These are phyloP conservation scores for Pseudonaja textilis DNA, from an alignment of 2,113 vertebrate genomes.

Conservation along the genomic window DNA sequence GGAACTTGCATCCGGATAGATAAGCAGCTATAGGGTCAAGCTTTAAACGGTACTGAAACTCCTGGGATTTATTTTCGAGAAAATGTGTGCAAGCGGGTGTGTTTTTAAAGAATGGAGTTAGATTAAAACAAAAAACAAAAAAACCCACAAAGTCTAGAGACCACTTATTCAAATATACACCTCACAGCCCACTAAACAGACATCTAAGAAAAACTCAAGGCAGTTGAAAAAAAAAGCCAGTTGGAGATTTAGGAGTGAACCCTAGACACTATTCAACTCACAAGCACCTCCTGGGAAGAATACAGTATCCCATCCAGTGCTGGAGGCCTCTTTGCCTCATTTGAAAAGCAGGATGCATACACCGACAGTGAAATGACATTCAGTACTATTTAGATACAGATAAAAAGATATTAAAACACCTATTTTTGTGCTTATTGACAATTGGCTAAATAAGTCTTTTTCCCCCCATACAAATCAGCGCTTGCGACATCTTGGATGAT, in stretches of 20 bases:
- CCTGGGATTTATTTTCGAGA: not conserved
- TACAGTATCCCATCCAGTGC: not conserved
- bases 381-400: not conserved
- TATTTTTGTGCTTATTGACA: not conserved
- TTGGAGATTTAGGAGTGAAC: not conserved
- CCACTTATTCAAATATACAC: not conserved
- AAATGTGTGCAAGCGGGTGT: not conserved
- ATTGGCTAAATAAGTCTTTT: not conserved
- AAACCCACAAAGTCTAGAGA: not conserved
- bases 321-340: not conserved
- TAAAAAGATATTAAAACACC: not conserved
- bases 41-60: not conserved
- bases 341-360: not conserved
- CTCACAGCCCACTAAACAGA: not conserved
- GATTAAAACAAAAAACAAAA: not conserved
- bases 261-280: not conserved
- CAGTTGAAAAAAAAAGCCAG: not conserved
- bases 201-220: not conserved
- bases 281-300: not conserved
- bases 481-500: not conserved
- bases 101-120: not conserved
- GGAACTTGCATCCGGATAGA: not conserved
- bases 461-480: not conserved
- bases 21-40: not conserved
- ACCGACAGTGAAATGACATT: not conserved